A percentile compares a stretch with the other conserved stretches of the same genome.
phyloP scores from a whole-genome alignment of 2,888 invertebrate species.

The Dioctria linearis region DNA sequence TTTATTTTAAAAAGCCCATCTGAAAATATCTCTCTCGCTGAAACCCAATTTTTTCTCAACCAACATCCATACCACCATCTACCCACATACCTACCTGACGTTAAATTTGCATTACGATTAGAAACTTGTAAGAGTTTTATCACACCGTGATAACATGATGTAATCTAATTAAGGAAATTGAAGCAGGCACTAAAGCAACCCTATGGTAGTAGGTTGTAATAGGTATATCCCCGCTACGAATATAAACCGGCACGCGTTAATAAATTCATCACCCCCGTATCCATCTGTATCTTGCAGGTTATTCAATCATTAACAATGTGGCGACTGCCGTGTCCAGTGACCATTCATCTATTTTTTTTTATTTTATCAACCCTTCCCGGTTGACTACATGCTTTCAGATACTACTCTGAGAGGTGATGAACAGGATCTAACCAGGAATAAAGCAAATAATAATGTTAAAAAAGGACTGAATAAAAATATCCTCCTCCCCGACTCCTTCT shows the following conservation, averaged over 20 bases:
- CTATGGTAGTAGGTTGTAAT: no score
- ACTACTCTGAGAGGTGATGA: no score
- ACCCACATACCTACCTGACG: no score
- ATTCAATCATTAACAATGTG: conserved; percentile 16
- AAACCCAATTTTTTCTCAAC: no score
- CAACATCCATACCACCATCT: no score
- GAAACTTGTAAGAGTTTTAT: neutral
- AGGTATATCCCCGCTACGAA: no score
- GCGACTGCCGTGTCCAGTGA: conserved; percentile 5
- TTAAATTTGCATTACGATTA: neutral
- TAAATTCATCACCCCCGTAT: no score
- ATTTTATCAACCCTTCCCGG: conserved; percentile 13
- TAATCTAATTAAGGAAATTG: conserved; percentile 39
- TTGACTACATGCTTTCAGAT: no score
- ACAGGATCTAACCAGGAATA: neutral
- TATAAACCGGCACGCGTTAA: no score
- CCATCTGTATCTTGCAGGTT: neutral
- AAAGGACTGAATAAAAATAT: neutral
- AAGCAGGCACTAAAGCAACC: neutral
- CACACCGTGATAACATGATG: conserved; percentile 17
- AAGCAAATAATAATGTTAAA: neutral
- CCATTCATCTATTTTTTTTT: conserved; percentile 33
- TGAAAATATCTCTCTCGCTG: no score
- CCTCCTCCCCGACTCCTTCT: neutral
- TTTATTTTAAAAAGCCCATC: no score